Base-by-base conservation (phyloP, 2,797 vertebrate species). In the Channallabes apus region DNA sequence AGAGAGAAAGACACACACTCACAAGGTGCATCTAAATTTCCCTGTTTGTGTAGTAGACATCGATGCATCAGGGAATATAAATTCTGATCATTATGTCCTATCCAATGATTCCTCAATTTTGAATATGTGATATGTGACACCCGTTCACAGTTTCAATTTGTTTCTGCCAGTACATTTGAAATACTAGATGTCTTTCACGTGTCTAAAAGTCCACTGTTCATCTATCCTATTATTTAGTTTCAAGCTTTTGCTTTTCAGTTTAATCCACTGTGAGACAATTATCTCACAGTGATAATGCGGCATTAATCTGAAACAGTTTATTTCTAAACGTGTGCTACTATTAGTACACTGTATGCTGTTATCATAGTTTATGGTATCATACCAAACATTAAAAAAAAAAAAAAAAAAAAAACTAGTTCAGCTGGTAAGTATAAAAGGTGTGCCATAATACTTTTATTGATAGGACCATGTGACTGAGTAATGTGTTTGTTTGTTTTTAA, bases 51-150 rank as follows among this genome's bases (percentile, higher is more conserved):
- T 76, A 51, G n/a, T 75, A 18, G 46, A 51, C n/a, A 29, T 54
- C 6, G n/a, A n/a, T 75, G n/a, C n/a, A 77, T 59, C 7, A 56
- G 27, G 51, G 56, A 20, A 56, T 29, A 76, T 76, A 3, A 3
- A 76, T 76, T 29, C n/a, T 56, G 51, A 29, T 41, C 38, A n/a
- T 69, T 38, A 69, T 38, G 18, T 38, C 11, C 22, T 24, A 54
- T 75, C 72, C 29, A 54, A 75, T 12, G 27, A 46, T 32, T 76
- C n/a, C 15, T 75, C 71, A 14, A 12, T 73, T 29, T 54, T 17
- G 54, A 51, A 75, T 73, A 41, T 73, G 51, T 51, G 71, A 38
- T 73, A 73, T 51, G 71, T 73, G 71, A 73, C 17, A 73, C 71
- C 24, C 6, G 41, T n/a, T 73, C 41, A 56, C n/a, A 6, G 46